phyloP scores from a whole-genome alignment of 2,797 vertebrate genomes.

The Notolabrus celidotus region DNA sequence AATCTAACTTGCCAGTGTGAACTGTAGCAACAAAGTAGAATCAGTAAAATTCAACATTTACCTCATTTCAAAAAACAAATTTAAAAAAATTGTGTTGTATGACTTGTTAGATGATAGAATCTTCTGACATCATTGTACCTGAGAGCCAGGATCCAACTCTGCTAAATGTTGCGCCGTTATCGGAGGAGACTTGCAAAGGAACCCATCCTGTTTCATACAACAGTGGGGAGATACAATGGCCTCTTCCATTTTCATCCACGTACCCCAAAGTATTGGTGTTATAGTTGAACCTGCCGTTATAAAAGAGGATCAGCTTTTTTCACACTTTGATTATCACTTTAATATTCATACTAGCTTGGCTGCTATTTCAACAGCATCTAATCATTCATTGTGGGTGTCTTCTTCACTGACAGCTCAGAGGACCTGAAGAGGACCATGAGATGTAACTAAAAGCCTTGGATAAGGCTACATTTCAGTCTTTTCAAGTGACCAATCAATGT shows the following conservation, averaged over 20 bases:
- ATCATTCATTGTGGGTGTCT: too few species aligned
- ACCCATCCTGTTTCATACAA: slow-evolving; percentile 91
- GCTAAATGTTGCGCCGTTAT: slow-evolving; percentile 81
- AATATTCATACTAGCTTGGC: too few species aligned
- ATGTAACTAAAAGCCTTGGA: too few species aligned
- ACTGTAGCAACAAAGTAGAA: slow-evolving; percentile 76
- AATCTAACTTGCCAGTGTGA: slow-evolving; percentile 88
- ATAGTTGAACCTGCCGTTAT: slow-evolving; percentile 84
- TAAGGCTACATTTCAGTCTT: too few species aligned
- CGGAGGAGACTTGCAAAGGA: slow-evolving; percentile 87
- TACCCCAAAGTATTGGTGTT: slow-evolving; percentile 83
- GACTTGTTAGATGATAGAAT: not conserved
- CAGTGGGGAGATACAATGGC: slow-evolving; percentile 92
- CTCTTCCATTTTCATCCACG: slow-evolving; percentile 74
- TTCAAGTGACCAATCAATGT: too few species aligned
- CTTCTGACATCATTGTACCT: slow-evolving; percentile 75
- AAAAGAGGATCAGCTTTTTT: not conserved
- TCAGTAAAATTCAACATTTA: not conserved
- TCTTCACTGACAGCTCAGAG: too few species aligned
- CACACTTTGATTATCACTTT: not conserved
- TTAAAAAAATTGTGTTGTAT: not conserved
- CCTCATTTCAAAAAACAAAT: not conserved
- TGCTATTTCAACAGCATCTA: too few species aligned
- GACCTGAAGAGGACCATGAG: too few species aligned
- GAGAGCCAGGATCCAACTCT: slow-evolving; percentile 89